Conservation (phyloP, 2,113 vertebrate species). For the Cheirogaleus medius region DNA sequence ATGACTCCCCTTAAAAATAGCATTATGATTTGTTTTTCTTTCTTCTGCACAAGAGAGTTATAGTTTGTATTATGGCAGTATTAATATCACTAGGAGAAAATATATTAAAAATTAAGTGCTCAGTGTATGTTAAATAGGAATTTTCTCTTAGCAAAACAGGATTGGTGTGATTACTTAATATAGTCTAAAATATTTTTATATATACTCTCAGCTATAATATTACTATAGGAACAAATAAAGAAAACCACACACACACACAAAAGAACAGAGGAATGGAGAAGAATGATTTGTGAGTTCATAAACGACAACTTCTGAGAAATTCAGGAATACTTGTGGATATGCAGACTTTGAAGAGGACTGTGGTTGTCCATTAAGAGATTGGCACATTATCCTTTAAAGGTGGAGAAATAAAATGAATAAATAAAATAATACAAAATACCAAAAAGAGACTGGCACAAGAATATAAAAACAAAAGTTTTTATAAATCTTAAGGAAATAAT, state of each 20-base stretch:
- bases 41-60: background rate
- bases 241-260: background rate
- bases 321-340: background rate
- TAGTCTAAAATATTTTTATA: background rate
- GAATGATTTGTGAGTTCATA: background rate
- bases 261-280: background rate
- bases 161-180: background rate
- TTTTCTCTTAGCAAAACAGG: background rate
- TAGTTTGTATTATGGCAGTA: background rate
- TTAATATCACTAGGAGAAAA: conserved; percentile 37
- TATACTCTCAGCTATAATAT: background rate
- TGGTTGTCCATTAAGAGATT: background rate
- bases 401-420: too few relatives aligned
- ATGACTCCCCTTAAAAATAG: conserved; percentile 6
- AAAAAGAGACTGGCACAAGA: background rate
- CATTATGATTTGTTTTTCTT: background rate
- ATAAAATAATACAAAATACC: too few relatives aligned
- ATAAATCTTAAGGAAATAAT: background rate
- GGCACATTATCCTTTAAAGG: background rate
- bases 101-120: conserved; percentile 38
- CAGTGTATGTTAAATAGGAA: background rate
- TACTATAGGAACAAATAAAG: background rate
- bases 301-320: background rate
- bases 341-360: background rate
- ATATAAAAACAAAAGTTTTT: background rate